Evolutionary conservation across 2,888 invertebrate species (phyloP), one percentile per base, ranked within the genome.

Genomic region (Orchestes rusci): DNA sequence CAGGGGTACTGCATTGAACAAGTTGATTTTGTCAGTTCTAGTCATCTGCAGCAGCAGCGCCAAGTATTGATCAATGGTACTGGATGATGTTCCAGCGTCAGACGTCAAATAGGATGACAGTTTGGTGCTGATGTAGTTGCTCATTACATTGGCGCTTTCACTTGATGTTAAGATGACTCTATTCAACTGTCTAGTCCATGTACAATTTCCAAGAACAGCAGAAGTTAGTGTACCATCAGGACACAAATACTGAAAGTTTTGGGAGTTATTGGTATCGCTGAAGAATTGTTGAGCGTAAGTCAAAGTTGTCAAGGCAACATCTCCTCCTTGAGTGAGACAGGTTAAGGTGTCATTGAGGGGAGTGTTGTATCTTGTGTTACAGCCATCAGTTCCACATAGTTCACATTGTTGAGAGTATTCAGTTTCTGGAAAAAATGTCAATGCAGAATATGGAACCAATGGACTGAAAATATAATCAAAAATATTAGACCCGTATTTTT

Each of bases 141-240:
- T 39, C 42, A 53, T 49, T 7, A 37, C 4, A 4, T 18, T 15
- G 7, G 45, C 48, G 28, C 45, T 46, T 3, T 12, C 19, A 19
- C 66, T 68, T 51, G 68, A 67, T 3, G 75, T 67, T 1, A 79
- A 68, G 1, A 82, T 65, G 0, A 74, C 68, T 4, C 68, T 65
- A 76, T 79, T 79, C 0, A 80, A 79, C 56, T 82, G 81, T 30
- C 67, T 70, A 2, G 79, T 68, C 73, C 82, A 76, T 13, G 73
- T 64, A 57, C 82, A 82, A 0, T 79, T 75, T 7, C 10, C 10
- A n/a, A n/a, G n/a, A 0, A 16, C 45, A 15, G 51, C 41, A 27
- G 55, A 51, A 42, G 56, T 55, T 32, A 57, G 12, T n/a, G 54
- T 55, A 5, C 65, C 65, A 56, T 67, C 53, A 16, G 58, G 54